Percentiles rank a stretch among this genome's conserved stretches.
These are phyloP conservation scores for Synergus laeviventris DNA, from an alignment of 2,888 invertebrate genomes.

Conservation along the genomic window DNA sequence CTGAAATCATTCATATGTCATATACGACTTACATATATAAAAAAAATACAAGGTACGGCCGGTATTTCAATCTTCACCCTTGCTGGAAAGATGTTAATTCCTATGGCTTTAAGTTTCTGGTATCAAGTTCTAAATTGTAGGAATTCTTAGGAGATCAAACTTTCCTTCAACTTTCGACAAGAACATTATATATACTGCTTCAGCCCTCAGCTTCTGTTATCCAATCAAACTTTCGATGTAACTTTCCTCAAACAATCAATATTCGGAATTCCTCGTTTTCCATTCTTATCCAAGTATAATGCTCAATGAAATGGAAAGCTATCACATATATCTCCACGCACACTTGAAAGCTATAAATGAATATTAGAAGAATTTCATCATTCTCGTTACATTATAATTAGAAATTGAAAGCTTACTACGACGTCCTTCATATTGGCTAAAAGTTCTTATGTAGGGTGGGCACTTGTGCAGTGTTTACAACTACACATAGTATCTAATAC, in stretches of 20 bases:
- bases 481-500: background rate
- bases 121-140: background rate
- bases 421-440: no score
- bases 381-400: no score
- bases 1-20: no score
- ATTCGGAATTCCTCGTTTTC: background rate
- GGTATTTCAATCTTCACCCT: no score
- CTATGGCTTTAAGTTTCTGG: background rate
- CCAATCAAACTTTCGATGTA: constrained; percentile 16
- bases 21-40: no score
- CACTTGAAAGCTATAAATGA: no score
- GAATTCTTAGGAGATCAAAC: background rate
- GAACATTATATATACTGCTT: background rate
- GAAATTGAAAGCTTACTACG: no score
- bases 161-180: constrained; percentile 11
- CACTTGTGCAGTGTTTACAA: no score
- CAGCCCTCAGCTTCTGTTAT: background rate
- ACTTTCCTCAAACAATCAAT: constrained; percentile 3
- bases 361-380: no score
- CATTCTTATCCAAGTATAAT: background rate
- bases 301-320: background rate
- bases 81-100: no score
- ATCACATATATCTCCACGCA: background rate
- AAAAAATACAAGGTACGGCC: no score
- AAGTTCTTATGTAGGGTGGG: no score